Evolutionary conservation across 2,888 invertebrate species (phyloP).

Genomic region (Epistrophella euchroma): DNA sequence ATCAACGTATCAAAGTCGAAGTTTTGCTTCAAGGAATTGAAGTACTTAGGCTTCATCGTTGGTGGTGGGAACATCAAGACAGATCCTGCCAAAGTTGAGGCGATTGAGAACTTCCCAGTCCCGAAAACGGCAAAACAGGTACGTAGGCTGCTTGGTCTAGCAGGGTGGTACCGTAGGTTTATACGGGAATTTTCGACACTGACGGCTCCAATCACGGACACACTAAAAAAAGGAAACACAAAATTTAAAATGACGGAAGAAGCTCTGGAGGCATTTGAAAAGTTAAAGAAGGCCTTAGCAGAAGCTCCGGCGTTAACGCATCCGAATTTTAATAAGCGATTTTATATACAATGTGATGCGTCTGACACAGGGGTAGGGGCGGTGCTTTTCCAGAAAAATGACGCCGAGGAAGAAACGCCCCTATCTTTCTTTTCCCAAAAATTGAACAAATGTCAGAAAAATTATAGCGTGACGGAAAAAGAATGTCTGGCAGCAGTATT

Average conservation of each 20-base stretch:
- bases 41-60: constrained; percentile 56
- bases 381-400: no score
- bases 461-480: no score
- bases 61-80: not conserved
- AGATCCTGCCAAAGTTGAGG: not conserved
- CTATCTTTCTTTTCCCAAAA: no score
- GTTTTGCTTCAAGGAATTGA: constrained; percentile 65
- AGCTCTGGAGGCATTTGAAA: no score
- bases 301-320: no score
- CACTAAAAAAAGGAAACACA: constrained; percentile 5
- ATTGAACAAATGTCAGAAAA: no score
- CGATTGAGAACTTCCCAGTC: not conserved
- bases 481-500: no score
- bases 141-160: not conserved
- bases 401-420: no score
- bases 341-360: no score
- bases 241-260: constrained; percentile 14
- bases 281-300: no score
- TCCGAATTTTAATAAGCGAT: no score
- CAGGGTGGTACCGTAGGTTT: constrained; percentile 34
- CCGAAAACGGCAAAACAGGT: not conserved
- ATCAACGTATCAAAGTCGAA: constrained; percentile 37
- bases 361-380: no score
- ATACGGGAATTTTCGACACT: constrained; percentile 49
- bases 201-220: constrained; percentile 48